Conservation (phyloP, 2,113 vertebrate species). For the Mastomys natalensis region DNA sequence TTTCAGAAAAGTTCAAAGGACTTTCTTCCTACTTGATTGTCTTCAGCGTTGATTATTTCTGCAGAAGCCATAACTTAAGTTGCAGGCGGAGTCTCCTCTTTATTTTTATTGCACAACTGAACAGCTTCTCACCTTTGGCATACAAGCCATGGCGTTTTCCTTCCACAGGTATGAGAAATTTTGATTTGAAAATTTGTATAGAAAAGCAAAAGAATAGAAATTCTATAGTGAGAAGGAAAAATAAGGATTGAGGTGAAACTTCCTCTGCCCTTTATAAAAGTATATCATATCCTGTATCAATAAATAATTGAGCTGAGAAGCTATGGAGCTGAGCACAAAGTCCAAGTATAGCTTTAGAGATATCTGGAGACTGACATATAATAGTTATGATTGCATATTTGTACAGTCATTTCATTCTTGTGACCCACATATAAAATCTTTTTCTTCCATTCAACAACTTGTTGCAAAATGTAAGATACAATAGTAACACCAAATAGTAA, state of each 20-base stretch:
- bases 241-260: neutral
- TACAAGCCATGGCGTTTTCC: neutral
- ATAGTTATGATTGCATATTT: neutral
- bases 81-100: neutral
- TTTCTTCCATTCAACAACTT: neutral
- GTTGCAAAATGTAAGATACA: neutral
- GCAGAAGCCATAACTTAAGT: neutral
- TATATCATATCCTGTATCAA: neutral
- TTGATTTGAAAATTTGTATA: neutral
- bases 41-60: neutral
- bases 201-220: neutral
- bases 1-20: neutral
- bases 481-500: constrained; percentile 2
- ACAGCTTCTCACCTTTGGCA: neutral
- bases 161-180: neutral
- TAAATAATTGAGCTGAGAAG: neutral
- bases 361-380: neutral
- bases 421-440: constrained; percentile 8
- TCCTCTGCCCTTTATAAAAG: constrained; percentile 24
- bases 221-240: neutral
- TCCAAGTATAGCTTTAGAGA: neutral
- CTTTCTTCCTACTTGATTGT: neutral
- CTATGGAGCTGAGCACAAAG: neutral
- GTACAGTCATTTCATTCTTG: neutral
- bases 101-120: neutral